Base-by-base conservation (phyloP, 2,797 vertebrate genomes). In the Halcyon chelicuti region DNA sequence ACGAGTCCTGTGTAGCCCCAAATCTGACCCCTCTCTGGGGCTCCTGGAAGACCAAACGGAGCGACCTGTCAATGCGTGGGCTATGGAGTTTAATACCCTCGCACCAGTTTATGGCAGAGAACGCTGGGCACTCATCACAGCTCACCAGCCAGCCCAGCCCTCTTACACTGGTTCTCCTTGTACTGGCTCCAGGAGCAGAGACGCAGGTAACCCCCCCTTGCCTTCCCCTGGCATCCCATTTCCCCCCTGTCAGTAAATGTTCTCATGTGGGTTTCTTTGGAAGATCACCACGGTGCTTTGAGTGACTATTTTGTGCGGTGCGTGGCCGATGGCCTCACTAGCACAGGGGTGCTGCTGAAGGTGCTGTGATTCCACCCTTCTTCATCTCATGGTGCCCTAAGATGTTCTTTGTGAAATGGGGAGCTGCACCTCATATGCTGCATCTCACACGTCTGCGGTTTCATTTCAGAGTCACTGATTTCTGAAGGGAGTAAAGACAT, bases 11-110 rank as follows among this genome's bases (percentile, higher is more conserved):
- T 98, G 98, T 37, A 98, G 99, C 84, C 99, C 99, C 26, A 98
- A 98, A 94, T 99, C 99, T 11, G 99, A 99, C 96, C 99, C 98
- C 5, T 99, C 98, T 47, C 96, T 99, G 70, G 98, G 99, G 19
- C 98, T 99, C 54, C 97, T 99, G 96, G 98, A 98, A 44, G 98
- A 99, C 51, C 98, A 97, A 29, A 97, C 98, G 2, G 98, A 98
- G 23, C 98, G 98, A 90, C 98, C 99, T 3, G 95, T 99, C 94
- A 98, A 98, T 85, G 97, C 93, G 7, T 99, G 99, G 99, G 98
- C 98, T 15, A 65, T 84, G 37, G 98, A 98, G 89, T 99, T 99
- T 61, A 99, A 99, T 96, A 99, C 99, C 0, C 97, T 99, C 71
- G 98, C 96, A 63, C 98, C 98, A 2, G 97, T 99, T 58, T 98